phyloP scores from a whole-genome alignment of 2,888 invertebrate genomes.

The Drosophila aldrichi region DNA sequence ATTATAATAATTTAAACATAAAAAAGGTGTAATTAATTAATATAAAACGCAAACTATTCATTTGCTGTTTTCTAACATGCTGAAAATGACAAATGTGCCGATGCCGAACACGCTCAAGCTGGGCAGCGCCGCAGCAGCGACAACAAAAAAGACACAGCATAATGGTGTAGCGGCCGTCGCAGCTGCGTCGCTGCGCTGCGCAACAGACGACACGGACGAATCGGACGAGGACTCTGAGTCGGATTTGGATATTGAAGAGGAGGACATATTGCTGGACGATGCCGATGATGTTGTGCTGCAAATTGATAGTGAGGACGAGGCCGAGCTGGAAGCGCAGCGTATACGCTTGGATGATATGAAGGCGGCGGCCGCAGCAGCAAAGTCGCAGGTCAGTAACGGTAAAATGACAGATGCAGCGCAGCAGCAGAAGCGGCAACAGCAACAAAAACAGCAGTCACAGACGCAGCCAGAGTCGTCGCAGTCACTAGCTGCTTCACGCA shows the following conservation, averaged over 20 bases:
- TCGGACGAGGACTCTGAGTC: constrained; percentile 65
- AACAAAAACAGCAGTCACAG: constrained; percentile 39
- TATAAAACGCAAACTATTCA: constrained; percentile 35
- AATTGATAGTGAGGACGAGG: constrained; percentile 83
- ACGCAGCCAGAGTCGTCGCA: constrained; percentile 4
- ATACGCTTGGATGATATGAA: constrained; percentile 76
- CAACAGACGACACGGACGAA: constrained; percentile 60
- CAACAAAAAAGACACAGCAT: constrained; percentile 69
- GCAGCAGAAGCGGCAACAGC: constrained; percentile 35
- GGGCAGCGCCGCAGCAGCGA: constrained; percentile 52
- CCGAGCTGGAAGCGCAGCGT: constrained; percentile 81
- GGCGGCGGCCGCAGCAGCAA: constrained; percentile 55
- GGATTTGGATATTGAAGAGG: constrained; percentile 69
- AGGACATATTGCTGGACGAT: constrained; percentile 66
- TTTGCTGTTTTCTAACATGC: constrained; percentile 49
- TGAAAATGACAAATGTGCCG: constrained; percentile 73
- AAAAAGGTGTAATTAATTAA: constrained; percentile 46
- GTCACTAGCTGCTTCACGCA: constrained; percentile 36
- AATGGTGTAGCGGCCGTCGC: constrained; percentile 76
- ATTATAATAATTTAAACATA: constrained; percentile 40
- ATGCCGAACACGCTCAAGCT: constrained; percentile 54
- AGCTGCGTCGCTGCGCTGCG: constrained; percentile 66
- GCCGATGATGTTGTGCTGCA: constrained; percentile 72
- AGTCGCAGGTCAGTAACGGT: constrained; percentile 65
- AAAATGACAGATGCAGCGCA: constrained; percentile 32